phyloP scores from a whole-genome alignment of 1,140 invertebrate species.

The Leptonema lineaticorne region DNA sequence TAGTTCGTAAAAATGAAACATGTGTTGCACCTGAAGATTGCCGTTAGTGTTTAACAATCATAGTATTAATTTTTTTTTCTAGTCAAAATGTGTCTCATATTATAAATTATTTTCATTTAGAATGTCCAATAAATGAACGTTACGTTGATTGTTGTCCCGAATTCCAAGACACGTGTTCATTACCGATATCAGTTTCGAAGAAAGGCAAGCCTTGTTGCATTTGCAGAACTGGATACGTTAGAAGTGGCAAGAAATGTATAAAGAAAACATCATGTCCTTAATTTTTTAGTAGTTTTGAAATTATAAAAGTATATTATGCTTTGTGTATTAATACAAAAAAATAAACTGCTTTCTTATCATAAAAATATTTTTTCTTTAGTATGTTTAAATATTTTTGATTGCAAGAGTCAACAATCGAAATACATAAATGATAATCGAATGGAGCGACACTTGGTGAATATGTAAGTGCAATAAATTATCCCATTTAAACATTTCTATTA shows the following conservation, averaged over 20 bases:
- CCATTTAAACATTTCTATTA: too few species aligned
- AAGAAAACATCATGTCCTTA: too few species aligned
- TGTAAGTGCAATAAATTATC: too few species aligned
- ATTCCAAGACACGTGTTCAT: background rate
- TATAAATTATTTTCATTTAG: background rate
- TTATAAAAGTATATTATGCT: too few species aligned
- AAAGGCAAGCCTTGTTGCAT: background rate
- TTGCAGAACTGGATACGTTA: background rate
- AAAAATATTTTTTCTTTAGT: too few species aligned
- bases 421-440: too few species aligned
- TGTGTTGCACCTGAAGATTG: slow-evolving; percentile 30
- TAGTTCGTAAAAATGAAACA: slow-evolving; percentile 18
- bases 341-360: too few species aligned
- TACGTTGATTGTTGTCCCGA: background rate
- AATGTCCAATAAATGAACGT: background rate
- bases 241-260: background rate
- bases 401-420: too few species aligned
- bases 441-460: too few species aligned
- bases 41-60: slow-evolving; percentile 6
- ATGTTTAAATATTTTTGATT: too few species aligned
- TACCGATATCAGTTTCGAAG: background rate
- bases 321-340: too few species aligned
- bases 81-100: background rate
- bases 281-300: too few species aligned
- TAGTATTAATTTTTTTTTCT: background rate